Base-by-base conservation (phyloP, 1,140 invertebrate genomes). In the Ganaspis sp. region DNA sequence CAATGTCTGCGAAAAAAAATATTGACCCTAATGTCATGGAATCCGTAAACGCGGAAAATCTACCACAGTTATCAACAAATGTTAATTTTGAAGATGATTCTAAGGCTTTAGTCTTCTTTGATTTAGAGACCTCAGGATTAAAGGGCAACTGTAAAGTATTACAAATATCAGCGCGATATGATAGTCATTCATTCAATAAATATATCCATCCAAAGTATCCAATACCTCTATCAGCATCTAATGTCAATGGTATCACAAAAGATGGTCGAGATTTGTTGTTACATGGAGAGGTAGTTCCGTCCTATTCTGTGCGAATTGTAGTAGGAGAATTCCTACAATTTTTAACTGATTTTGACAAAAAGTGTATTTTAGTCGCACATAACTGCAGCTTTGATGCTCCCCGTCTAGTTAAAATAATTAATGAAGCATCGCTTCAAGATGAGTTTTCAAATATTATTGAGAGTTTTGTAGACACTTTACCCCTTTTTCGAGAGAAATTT, bases 361-460 rank as follows among this genome's bases (percentile, higher is more conserved):
- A 72, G 19, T 82, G 77, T 69, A 9, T 82, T 54, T 70, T 79
- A 34, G 69, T 77, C 4, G 77, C 80, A 37, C 75, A 79, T 58
- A 81, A 78, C 38, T 82, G 80, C 53, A 75, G 53, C 29, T 82
- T 82, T 42, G 80, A 81, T 70, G 76, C 70, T 38, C 58, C 71
- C 26, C 71, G 70, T 54, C 70, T 78, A 9, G 54, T 81, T 17
- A 75, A 11, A 75, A 76, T 70, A 58, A 64, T 81, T 49, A 49
- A 49, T 49, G 45, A 49, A 49, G 45, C 17, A 49, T 49, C 45
- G 8, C 45, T 49, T n/a, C 2, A 40, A 40, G 38, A 40, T 45
- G 42, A 45, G 1, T 45, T 45, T 15, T 45, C 42, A 45, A 45
- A 15, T n/a, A 9, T 45, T 45, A n/a, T 45, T 1, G 42, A 45